These are phyloP conservation scores for Diarsia mendica DNA, from an alignment of 2,888 invertebrate species.

Conservation along the genomic window DNA sequence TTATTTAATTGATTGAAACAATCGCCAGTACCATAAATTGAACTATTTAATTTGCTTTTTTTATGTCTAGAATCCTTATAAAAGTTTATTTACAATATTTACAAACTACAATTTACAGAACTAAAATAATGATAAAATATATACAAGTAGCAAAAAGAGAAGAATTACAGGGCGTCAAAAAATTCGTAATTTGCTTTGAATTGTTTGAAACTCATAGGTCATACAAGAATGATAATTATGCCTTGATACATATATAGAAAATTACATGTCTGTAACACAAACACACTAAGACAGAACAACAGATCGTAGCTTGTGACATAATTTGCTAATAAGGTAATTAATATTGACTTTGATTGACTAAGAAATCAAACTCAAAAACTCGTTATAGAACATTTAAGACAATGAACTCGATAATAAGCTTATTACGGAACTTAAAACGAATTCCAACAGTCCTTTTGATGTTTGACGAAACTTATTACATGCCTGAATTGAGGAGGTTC, in stretches of 20 bases:
- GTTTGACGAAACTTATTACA: slow-evolving; percentile 23
- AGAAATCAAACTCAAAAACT: neutral
- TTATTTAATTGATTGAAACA: too few relatives aligned
- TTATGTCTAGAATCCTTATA: too few relatives aligned
- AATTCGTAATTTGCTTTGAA: too few relatives aligned
- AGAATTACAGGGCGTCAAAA: too few relatives aligned
- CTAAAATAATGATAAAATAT: too few relatives aligned
- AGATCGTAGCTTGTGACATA: neutral
- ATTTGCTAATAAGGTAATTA: neutral
- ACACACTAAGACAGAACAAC: neutral
- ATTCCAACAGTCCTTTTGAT: slow-evolving; percentile 11
- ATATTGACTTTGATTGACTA: neutral
- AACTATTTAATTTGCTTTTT: too few relatives aligned
- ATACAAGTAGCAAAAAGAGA: too few relatives aligned
- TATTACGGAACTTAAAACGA: slow-evolving; percentile 4
- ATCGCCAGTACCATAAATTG: too few relatives aligned
- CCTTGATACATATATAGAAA: neutral
- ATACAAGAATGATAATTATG: neutral
- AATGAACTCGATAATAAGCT: neutral
- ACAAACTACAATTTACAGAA: too few relatives aligned
- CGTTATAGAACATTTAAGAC: neutral
- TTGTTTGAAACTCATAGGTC: neutral
- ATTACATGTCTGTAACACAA: too few relatives aligned
- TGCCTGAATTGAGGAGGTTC: too few relatives aligned
- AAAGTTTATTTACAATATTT: too few relatives aligned